Percentiles rank a stretch among this genome's conserved stretches.
phyloP scores from a whole-genome alignment of 2,113 vertebrate genomes.

The Bothrops jararaca region DNA sequence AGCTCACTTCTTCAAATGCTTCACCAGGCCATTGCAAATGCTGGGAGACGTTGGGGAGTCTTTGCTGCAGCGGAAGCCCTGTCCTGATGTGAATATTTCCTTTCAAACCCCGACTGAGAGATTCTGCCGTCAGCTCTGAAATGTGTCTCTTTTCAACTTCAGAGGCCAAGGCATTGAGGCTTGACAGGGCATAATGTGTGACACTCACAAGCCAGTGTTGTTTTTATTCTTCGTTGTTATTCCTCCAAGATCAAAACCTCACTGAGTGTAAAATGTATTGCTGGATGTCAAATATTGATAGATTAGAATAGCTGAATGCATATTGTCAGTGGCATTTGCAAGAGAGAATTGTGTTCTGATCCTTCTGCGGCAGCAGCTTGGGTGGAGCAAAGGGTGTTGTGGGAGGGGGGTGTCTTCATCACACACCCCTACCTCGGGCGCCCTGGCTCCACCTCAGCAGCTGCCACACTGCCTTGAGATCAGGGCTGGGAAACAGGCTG shows the following conservation, averaged over 20 bases:
- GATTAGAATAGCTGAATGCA: background rate
- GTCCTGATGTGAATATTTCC: background rate
- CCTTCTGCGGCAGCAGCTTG: background rate
- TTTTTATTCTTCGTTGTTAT: background rate
- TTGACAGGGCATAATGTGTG: background rate
- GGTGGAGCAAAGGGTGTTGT: background rate
- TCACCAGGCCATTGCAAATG: background rate
- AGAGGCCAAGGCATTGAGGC: background rate
- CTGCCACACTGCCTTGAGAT: background rate
- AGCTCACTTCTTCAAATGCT: background rate
- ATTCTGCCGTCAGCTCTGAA: background rate
- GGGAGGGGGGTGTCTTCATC: background rate
- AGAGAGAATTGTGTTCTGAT: background rate
- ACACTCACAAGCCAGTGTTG: background rate
- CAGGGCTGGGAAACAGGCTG: background rate
- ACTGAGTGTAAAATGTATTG: rapidly evolving
- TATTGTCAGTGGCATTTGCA: background rate
- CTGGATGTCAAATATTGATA: rapidly evolving
- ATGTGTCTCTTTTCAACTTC: background rate
- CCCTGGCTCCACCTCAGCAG: background rate
- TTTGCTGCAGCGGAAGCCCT: background rate
- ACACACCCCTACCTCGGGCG: background rate
- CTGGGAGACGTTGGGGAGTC: background rate
- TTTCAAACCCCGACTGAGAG: background rate
- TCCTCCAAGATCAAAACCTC: background rate